Base-by-base conservation (phyloP, 2,113 vertebrate species). In the Hiodon tergisus region DNA sequence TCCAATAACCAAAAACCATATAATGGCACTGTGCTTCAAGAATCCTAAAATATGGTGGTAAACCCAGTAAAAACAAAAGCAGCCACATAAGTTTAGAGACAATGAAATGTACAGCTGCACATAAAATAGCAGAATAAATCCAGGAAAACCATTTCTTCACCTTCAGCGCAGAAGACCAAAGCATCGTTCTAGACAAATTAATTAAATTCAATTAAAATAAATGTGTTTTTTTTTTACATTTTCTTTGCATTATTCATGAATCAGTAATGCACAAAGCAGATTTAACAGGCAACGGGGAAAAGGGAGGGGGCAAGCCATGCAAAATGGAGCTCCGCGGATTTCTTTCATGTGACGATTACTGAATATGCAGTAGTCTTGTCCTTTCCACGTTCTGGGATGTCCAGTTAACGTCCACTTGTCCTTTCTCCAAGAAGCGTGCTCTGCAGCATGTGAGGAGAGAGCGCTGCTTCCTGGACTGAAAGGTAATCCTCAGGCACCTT, bases 1-100 rank as follows among this genome's bases (percentile, higher is more conserved):
- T 13, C 67, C 4, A 79, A 83, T 87, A 87, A 87, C 88, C 78
- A 83, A 82, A 55, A 84, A 84, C 84, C 82, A 72, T 85, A 75
- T 79, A 86, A 84, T 81, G 81, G 76, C 81, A 82, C 67, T 67
- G 59, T 69, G 52, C 76, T 85, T 83, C 74, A 87, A 74, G 83
- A 81, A 73, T 76, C 78, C 69, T 70, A 75, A 46, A 74, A 59
- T 74, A 67, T n/a, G 77, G 80, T 79, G 84, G 82, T 78, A 78
- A 78, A 82, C 78, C 71, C 80, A 80, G 72, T 76, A 74, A 67
- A 75, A 79, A 78, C 75, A 10, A 75, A 10, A 77, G 75, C 67
- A 75, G 46, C 81, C 85, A 77, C 65, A 86, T 16, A 86, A 81
- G 76, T 81, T 67, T 74, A 83, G 83, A 88, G 84, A 76, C 83